Evolutionary conservation across 2,797 vertebrate genomes (phyloP), one percentile per base, ranked within the genome.

Genomic region (Emys orbicularis): DNA sequence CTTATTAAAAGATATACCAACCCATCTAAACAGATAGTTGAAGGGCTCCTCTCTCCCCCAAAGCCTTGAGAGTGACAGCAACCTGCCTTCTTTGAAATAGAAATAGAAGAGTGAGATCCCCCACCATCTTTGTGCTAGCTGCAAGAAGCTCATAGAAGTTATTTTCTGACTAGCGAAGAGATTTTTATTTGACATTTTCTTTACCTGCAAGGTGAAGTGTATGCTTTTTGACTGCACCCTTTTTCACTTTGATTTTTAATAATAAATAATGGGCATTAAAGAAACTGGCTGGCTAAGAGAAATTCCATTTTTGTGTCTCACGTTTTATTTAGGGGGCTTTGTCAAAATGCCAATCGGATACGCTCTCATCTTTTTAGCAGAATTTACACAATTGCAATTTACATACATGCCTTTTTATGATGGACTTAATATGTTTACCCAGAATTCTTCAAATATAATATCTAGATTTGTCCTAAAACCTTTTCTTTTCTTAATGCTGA

Each of bases 191-290:
- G 37, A 23, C 2, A 5, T n/a, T n/a, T 85, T 50, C 53, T 79
- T 31, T 52, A 6, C 84, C 81, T 91, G 49, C 68, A 94, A 74
- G 3, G 37, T 21, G 82, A 68, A 90, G 90, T 9, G 9, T 72
- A 1, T 12, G 23, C 8, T 65, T 47, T 49, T 18, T 31, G 86
- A 61, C 0, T 25, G 4, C 18, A 59, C n/a, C 27, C 34, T 4
- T 72, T 86, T 50, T 79, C 65, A 49, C 27, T 0, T 0, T 5
- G 4, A n/a, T 83, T 91, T 87, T 83, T 4, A 2, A 82, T 54
- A 31, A 49, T 25, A 31, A 94, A 79, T 23, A 84, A 72, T 76
- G 25, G 12, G 41, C 41, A 76, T 29, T 23, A 16, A 47, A 76
- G 13, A 44, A 29, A 44, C 41, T 27, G 13, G 3, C 41, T 76